Base-by-base conservation (phyloP, 2,888 invertebrate genomes). In the Clanis bilineata region DNA sequence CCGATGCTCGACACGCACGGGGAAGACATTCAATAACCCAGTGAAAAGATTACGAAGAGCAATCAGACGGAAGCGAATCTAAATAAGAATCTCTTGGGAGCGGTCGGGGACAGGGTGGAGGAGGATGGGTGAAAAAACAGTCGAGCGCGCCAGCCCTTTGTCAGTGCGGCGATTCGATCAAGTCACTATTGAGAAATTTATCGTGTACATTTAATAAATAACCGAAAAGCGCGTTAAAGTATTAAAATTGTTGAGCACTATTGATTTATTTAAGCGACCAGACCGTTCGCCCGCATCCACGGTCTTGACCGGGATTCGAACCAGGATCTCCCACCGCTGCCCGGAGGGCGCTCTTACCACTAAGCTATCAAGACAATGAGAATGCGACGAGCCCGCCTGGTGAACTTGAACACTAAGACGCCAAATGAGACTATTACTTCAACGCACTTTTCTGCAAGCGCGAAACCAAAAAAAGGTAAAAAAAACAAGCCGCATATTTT, bases 11-110 rank as follows among this genome's bases (percentile, higher is more conserved):
- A 83, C 86, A 89, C 88, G 88, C 89, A 87, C 88, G 82, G 88
- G 82, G 85, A 88, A 89, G 89, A 89, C 90, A 90, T 91, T 91
- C 92, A 91, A 92, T 91, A 91, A 92, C 88, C 86, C 82, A 89
- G 89, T 88, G 90, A 90, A 92, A 92, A 92, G 91, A 92, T 92
- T 90, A 92, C 90, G 83, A 86, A 88, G 90, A 90, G 92, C 91
- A 91, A 92, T 92, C 92, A 92, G 90, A 90, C 90, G 91, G 90
- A 92, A 91, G 92, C 90, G 90, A 91, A 92, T 92, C 92, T 92
- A 92, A 92, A 92, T 92, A 92, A 91, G 91, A 92, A 92, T 92
- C 92, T 92, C 88, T 87, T 85, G 87, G 86, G 90, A 88, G 86
- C 86, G 86, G 84, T 82, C 81, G 85, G 85, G 80, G 77, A 81